Evolutionary conservation across 2,113 vertebrate species (phyloP).

Genomic region (Anser cygnoides): DNA sequence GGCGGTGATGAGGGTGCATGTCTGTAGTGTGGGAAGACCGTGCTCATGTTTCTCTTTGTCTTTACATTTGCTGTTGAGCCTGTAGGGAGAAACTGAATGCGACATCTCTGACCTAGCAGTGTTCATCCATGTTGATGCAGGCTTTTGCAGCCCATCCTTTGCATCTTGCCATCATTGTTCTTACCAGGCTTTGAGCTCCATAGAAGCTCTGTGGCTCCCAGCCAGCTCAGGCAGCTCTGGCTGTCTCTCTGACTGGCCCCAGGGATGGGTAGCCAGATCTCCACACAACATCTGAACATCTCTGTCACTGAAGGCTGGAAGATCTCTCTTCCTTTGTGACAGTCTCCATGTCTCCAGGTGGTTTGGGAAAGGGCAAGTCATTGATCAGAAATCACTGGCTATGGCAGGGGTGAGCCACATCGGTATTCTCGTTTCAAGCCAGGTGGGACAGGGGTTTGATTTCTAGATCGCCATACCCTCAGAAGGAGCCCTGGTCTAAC

Average conservation of each 20-base stretch:
- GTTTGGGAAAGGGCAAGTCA: not conserved
- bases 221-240: not conserved
- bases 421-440: not conserved
- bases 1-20: not conserved
- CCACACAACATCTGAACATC: not conserved
- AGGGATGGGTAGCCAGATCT: not conserved
- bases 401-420: rapidly evolving
- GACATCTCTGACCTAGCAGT: not conserved
- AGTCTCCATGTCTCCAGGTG: not conserved
- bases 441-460: not conserved
- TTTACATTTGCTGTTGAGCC: not conserved
- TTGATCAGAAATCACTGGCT: not conserved
- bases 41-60: not conserved
- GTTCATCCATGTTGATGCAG: not conserved
- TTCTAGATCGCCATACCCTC: not conserved
- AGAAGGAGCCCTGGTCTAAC: not conserved
- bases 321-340: not conserved
- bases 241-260: rapidly evolving
- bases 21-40: not conserved
- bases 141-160: not conserved
- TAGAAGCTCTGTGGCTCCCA: not conserved
- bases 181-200: not conserved
- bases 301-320: not conserved
- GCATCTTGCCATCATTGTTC: not conserved
- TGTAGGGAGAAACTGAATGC: not conserved